Evolutionary conservation across 2,797 vertebrate genomes (phyloP).

Genomic region (Agapornis canus): DNA sequence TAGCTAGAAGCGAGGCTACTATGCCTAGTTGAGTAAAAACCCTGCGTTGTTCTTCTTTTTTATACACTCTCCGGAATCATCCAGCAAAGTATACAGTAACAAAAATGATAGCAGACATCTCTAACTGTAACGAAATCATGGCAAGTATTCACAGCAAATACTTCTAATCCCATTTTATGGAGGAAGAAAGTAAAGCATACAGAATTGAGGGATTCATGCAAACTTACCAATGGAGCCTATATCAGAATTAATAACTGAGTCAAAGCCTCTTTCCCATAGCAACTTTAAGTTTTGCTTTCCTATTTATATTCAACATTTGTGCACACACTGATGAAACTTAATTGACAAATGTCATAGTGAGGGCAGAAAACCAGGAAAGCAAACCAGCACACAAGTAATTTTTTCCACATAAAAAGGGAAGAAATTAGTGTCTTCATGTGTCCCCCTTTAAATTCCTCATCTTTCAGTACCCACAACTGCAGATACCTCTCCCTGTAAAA

Average conservation of each 20-base stretch:
- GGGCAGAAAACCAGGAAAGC: neutral
- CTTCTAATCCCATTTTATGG: neutral
- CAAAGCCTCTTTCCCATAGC: neutral
- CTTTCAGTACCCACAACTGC: neutral
- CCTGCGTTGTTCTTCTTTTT: neutral
- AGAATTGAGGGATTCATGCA: neutral
- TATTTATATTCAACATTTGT: neutral
- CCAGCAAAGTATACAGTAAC: neutral
- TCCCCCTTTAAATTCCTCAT: neutral
- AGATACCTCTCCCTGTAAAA: neutral
- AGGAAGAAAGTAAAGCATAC: neutral
- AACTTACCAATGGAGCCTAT: neutral
- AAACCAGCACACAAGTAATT: neutral
- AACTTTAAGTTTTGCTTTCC: neutral
- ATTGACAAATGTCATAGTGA: neutral
- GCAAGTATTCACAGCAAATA: neutral
- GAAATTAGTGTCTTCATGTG: neutral
- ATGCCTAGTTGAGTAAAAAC: neutral
- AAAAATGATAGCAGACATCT: rapidly evolving
- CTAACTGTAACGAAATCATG: neutral
- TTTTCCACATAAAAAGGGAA: neutral
- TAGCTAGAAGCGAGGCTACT: neutral
- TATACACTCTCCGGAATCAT: neutral
- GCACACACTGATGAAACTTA: neutral
- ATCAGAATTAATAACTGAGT: neutral